Evolutionary conservation across 2,113 vertebrate genomes (phyloP), one percentile per base, ranked within the genome.

Genomic region (Scolopax mira): DNA sequence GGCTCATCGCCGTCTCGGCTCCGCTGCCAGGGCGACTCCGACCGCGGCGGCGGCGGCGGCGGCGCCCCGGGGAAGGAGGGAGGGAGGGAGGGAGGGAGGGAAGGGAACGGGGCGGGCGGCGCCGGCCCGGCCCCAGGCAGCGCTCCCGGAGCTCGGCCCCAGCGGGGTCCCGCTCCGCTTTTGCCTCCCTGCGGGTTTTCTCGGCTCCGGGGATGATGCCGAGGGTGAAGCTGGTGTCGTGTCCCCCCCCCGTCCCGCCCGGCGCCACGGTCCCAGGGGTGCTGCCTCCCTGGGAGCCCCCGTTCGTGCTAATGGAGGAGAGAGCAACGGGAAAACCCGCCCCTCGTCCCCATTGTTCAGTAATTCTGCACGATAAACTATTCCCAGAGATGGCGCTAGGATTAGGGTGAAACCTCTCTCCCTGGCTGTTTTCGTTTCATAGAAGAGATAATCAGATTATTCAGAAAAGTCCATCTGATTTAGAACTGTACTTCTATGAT

Each of bases 1-100:
- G 98, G 98, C 98, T 98, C 98, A 97, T 98, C 98, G 97, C 98
- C 97, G 98, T 98, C 98, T 98, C 95, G 83, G 98, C 98, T 98
- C 98, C 97, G 88, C 98, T 98, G 98, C 98, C 98, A 98, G 98
- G 96, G 98, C 98, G 98, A 97, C 98, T 98, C 98, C 97, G 97
- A 98, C 98, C 98, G 96, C 97, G 98, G 96, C 97, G 57, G 98
- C 98, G 98, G 98, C 98, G 98, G 98, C 98, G 51, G 69, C 66
- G 31, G 60, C 19, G 39, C 61, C 77, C 46, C 31, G 48, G 71
- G 78, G 41, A 23, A 21, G 60, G 60, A 23, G 27, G 60, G 60
- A 18, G n/a, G 23, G 19, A 3, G 42, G 42, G 42, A 42, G 42
- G 42, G 23, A 23, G 23, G 11, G 21, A 6, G 22, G 62, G 44